Evolutionary conservation across 2,113 vertebrate species (phyloP).

Genomic region (Oenanthe oenanthe): DNA sequence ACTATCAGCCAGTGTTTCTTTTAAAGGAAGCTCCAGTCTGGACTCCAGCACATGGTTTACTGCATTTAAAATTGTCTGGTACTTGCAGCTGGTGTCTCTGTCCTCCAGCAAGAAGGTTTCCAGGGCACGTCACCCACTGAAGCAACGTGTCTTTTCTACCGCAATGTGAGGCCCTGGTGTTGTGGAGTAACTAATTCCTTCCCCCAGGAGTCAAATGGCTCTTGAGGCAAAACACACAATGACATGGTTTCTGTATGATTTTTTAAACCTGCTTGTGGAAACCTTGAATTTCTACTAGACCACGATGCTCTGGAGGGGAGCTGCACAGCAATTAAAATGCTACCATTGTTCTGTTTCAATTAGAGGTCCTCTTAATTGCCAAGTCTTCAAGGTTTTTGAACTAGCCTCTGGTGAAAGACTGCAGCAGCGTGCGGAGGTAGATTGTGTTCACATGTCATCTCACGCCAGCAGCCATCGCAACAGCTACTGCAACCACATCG

Average conservation of each 20-base stretch:
- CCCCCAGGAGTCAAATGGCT: not conserved
- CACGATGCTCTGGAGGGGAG: not conserved
- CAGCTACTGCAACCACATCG: slow-evolving; percentile 5
- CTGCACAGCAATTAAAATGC: slow-evolving; percentile 40
- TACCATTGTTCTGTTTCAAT: slow-evolving; percentile 36
- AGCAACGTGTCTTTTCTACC: not conserved
- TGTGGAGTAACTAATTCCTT: not conserved
- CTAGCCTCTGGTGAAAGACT: slow-evolving; percentile 51
- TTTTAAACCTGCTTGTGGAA: not conserved
- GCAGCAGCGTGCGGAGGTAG: not conserved
- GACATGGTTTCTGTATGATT: not conserved
- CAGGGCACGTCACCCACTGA: not conserved
- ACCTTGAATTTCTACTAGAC: slow-evolving; percentile 7
- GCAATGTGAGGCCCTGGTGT: not conserved
- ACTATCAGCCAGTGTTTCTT: not conserved
- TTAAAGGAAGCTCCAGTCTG: not conserved
- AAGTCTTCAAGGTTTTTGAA: slow-evolving; percentile 45
- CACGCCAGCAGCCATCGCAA: not conserved
- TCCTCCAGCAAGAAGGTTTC: not conserved
- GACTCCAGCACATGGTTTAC: not conserved
- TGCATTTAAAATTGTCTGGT: not conserved
- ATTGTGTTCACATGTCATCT: not conserved
- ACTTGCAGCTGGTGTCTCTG: not conserved
- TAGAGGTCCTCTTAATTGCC: slow-evolving; percentile 53
- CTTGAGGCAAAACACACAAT: not conserved